These are phyloP conservation scores for Palloptera scutellata DNA, from an alignment of 2,888 invertebrate genomes.

Conservation along the genomic window DNA sequence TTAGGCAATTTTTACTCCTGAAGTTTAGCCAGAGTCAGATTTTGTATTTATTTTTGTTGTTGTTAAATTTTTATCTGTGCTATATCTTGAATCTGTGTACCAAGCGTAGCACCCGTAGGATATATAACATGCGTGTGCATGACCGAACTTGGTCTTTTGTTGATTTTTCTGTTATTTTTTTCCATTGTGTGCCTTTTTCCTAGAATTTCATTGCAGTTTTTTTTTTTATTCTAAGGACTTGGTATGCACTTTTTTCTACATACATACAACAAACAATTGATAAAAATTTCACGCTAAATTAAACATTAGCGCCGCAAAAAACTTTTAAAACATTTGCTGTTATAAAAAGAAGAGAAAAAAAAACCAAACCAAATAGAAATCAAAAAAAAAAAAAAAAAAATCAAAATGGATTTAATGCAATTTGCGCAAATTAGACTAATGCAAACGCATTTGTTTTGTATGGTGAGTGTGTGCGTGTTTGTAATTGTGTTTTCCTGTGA, in stretches of 20 bases:
- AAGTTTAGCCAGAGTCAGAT: too few species aligned
- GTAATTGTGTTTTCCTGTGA: not conserved
- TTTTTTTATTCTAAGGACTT: not conserved
- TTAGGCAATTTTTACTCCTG: too few species aligned
- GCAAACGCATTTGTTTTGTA: slow-evolving; percentile 28
- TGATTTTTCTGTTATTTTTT: slow-evolving; percentile 2
- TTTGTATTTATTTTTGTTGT: too few species aligned
- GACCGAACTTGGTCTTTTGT: not conserved
- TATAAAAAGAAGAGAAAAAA: too few species aligned
- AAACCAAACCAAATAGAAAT: too few species aligned
- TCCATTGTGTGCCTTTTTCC: not conserved
- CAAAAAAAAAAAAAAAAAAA: slow-evolving; percentile 1
- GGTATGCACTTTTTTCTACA: not conserved
- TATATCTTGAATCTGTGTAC: too few species aligned
- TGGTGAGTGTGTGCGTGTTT: slow-evolving; percentile 8
- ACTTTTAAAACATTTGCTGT: too few species aligned
- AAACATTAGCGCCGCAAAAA: slow-evolving; percentile 12
- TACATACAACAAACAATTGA: slow-evolving; percentile 18
- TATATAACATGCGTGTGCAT: too few species aligned
- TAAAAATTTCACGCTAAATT: slow-evolving; percentile 24
- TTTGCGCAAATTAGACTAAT: slow-evolving; percentile 12
- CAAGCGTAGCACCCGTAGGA: too few species aligned
- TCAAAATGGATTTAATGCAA: slow-evolving; percentile 22
- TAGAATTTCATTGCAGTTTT: slow-evolving; percentile 5
- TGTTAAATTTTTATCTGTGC: too few species aligned